Evolutionary conservation across 1,140 invertebrate genomes (phyloP).

Genomic region (Cyrtorhinus lividipennis): DNA sequence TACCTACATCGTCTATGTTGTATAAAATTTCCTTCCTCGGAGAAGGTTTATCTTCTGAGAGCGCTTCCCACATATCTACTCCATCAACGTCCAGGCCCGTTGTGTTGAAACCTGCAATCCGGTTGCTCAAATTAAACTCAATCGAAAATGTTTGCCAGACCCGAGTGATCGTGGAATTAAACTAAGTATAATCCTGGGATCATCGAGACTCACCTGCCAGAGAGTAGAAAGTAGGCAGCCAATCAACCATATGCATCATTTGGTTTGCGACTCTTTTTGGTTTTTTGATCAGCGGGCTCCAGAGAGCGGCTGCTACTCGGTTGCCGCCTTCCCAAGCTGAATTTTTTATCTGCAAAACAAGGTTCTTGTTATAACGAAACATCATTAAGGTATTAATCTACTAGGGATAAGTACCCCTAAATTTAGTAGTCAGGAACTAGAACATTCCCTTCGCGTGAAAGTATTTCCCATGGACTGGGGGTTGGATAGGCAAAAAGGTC

Average conservation of each 20-base stretch:
- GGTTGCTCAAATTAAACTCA: too few species aligned
- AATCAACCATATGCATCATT: conserved; percentile 70
- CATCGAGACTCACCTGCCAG: conserved; percentile 39
- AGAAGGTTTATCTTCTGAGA: conserved; percentile 36
- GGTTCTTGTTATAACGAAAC: background rate
- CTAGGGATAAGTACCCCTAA: too few species aligned
- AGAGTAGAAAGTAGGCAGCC: conserved; percentile 65
- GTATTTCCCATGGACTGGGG: too few species aligned
- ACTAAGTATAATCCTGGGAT: too few species aligned
- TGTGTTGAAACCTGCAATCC: conserved; percentile 24
- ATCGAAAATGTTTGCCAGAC: too few species aligned
- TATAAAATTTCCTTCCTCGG: conserved; percentile 50
- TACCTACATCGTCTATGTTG: conserved; percentile 52
- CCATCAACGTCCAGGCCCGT: conserved; percentile 45
- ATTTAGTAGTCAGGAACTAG: too few species aligned
- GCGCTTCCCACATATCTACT: conserved; percentile 47
- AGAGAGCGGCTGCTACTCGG: conserved; percentile 58
- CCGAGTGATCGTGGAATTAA: too few species aligned
- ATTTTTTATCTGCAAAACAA: conserved; percentile 46
- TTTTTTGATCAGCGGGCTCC: conserved; percentile 51
- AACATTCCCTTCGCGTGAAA: too few species aligned
- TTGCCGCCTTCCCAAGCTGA: conserved; percentile 77
- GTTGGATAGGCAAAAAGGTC: too few species aligned
- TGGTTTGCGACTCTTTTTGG: conserved; percentile 48
- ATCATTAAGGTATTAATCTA: too few species aligned